Base-by-base conservation (phyloP, 1,140 invertebrate genomes). In the Papilio polyxenes region DNA sequence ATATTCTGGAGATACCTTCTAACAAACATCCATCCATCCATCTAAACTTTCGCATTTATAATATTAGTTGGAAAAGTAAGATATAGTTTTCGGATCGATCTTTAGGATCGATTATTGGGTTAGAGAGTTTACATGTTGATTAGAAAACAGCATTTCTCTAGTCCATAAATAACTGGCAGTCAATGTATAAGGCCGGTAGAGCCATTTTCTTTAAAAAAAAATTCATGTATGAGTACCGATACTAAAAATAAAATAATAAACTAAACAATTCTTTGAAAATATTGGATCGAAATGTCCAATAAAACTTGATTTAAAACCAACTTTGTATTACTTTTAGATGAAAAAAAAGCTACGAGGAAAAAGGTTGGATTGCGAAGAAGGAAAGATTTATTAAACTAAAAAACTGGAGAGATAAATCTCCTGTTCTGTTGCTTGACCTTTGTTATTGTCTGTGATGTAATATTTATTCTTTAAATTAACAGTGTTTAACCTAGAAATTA, bases 281-380 rank as follows among this genome's bases (percentile, higher is more conserved):
- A 53, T 10, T 13, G 51, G 3, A 59, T n/a, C 56, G 56, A 59
- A 17, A 59, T 15, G 56, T n/a, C 56, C 56, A 59, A 59, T 59
- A 59, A 59, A 59, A 59, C 17, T 15, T 59, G 56, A 59, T 59
- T 59, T 59, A 59, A 59, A 59, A 59, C 56, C 56, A 59, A 59
- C 15, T n/a, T 51, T 11, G 1, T n/a, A 59, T 59, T 59, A 59
- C 11, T n/a, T 59, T 59, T n/a, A 59, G 17, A 11, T 11, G 56
- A 59, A 59, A 59, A 59, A 31, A 59, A 59, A 59, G 56, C 15
- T 59, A 59, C 56, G 7, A n/a, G 17, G 17, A 59, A 59, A 59
- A 59, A n/a, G 56, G 40, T 44, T 6, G 7, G 2, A 59, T 11
- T 11, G 17, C n/a, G 15, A n/a, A 17, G 56, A n/a, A 51, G 49